Evolutionary conservation across 2,113 vertebrate genomes (phyloP).

Genomic region (Percina caprodes): DNA sequence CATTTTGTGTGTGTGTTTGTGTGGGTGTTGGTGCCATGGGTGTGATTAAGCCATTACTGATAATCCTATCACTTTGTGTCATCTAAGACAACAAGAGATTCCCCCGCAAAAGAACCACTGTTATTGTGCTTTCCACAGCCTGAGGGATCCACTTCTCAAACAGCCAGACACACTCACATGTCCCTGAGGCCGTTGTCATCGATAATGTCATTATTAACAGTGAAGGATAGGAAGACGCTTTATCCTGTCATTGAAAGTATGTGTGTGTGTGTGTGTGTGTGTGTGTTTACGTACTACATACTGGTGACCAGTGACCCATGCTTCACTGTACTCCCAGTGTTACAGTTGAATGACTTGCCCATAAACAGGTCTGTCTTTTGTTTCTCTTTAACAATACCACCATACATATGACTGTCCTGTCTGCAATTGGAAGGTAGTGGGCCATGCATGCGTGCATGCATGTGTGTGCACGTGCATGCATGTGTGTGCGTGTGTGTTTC

Average conservation of each 20-base stretch:
- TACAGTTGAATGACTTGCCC: constrained; percentile 64
- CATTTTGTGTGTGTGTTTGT: constrained; percentile 20
- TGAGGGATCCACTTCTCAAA: constrained; percentile 24
- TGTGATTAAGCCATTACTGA: constrained; percentile 57
- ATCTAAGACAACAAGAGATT: constrained; percentile 48
- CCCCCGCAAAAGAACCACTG: constrained; percentile 35
- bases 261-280: constrained; percentile 23
- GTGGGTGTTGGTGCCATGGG: constrained; percentile 30
- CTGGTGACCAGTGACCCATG: constrained; percentile 55
- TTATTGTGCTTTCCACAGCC: constrained; percentile 35
- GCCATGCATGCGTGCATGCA: not conserved
- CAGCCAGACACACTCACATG: constrained; percentile 13
- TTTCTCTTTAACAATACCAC: constrained; percentile 67
- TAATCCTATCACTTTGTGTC: constrained; percentile 69
- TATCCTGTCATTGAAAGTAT: constrained; percentile 11
- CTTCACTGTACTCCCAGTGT: constrained; percentile 39
- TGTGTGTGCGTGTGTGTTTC: constrained; percentile 29
- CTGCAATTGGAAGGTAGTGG: constrained; percentile 52
- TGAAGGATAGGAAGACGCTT: constrained; percentile 33
- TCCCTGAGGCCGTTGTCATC: constrained; percentile 21
- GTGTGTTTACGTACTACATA: constrained; percentile 32
- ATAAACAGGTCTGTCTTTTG: constrained; percentile 70
- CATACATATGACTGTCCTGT: constrained; percentile 53
- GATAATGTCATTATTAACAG: constrained; percentile 53
- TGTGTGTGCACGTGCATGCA: constrained; percentile 2